Percentiles rank a stretch among this genome's conserved stretches.
phyloP scores from a whole-genome alignment of 2,113 vertebrate species.

The Plotosus lineatus region DNA sequence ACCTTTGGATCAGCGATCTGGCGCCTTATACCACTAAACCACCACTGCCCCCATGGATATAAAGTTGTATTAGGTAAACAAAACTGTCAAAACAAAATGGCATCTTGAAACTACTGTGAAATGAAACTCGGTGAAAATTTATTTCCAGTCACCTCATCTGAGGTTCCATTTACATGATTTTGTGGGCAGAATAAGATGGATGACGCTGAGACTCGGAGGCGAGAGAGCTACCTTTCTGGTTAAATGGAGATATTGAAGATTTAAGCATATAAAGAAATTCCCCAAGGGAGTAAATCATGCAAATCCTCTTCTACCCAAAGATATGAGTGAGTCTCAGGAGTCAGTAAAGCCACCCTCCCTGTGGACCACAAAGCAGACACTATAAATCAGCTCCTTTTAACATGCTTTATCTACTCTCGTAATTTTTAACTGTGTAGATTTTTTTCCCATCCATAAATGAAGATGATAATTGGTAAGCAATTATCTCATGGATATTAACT shows the following conservation, averaged over 20 bases:
- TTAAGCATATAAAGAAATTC: slow-evolving; percentile 24
- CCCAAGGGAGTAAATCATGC: background rate
- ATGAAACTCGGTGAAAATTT: background rate
- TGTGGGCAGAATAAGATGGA: slow-evolving; percentile 18
- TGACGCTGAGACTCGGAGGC: background rate
- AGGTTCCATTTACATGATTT: background rate
- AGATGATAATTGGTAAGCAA: background rate
- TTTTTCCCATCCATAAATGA: background rate
- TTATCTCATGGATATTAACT: background rate
- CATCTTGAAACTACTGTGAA: background rate
- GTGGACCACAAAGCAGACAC: background rate
- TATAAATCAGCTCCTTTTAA: background rate
- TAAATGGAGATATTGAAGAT: slow-evolving; percentile 30
- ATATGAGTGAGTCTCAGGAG: background rate
- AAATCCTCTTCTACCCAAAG: background rate
- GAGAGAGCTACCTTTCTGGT: background rate
- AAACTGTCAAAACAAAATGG: background rate
- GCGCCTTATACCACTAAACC: no score
- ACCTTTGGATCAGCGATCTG: no score
- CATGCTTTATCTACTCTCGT: background rate
- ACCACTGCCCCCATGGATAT: no score
- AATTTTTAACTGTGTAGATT: background rate
- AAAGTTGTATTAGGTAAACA: background rate
- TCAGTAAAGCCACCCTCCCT: background rate
- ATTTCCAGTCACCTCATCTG: background rate